Evolutionary conservation across 2,113 vertebrate species (phyloP), one percentile per base, ranked within the genome.

Genomic region (Centrocercus urophasianus): DNA sequence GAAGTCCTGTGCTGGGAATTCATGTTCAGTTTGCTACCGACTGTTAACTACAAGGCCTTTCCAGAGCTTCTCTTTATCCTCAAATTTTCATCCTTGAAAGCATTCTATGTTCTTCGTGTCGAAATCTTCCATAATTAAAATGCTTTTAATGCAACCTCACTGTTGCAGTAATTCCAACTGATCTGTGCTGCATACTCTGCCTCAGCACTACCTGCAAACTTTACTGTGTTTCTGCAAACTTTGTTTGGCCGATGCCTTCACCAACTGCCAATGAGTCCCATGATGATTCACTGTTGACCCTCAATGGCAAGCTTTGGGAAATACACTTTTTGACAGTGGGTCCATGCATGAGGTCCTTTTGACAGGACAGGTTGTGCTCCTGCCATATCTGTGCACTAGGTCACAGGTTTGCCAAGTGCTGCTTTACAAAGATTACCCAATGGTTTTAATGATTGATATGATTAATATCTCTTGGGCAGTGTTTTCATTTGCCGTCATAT

Each of bases 71-170:
- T 38, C 2, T 71, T 30, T 71, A 5, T 73, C 20, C 42, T 83
- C 78, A 32, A 11, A 15, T 81, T 40, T 88, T 77, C 38, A 38
- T 63, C 25, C 56, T 64, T 45, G 65, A 63, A 69, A 56, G 32
- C 22, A 42, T 73, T 61, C 73, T 70, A 1, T 3, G 0, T 80
- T 77, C 45, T 63, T 24, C 21, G 27, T 47, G 18, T 59, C 63
- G 54, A 61, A 73, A 28, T 40, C 36, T 43, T 69, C 32, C 8
- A 0, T 73, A 22, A 50, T 57, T n/a, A 66, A 42, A 60, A 43
- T 0, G 0, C 16, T 65, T 20, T 38, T 40, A 21, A 8, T 0
- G 0, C 0, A 0, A 21, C 30, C 11, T 20, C 0, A 0, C 43
- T 42, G 48, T 69, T 52, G 32, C 69, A 61, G 25, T 66, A 92